Evolutionary conservation across 1,140 invertebrate species (phyloP).

Genomic region (Atta colombica): DNA sequence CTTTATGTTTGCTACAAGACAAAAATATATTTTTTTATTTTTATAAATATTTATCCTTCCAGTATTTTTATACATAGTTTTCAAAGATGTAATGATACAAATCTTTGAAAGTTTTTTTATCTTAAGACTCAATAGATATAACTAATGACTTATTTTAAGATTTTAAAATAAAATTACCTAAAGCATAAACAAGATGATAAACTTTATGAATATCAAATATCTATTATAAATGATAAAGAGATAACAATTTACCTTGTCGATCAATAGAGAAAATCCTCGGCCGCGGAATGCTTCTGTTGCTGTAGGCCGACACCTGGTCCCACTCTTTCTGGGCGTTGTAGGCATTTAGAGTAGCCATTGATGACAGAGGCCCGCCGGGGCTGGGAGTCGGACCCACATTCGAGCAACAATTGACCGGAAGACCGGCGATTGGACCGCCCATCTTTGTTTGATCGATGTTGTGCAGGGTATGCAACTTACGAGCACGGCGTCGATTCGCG

Average conservation of each 20-base stretch:
- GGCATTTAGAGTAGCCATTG: constrained; percentile 92
- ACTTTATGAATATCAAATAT: not conserved
- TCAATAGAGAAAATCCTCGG: constrained; percentile 93
- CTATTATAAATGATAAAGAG: not conserved
- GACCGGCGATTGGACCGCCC: constrained; percentile 90
- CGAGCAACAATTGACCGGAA: constrained; percentile 92
- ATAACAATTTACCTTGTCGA: constrained; percentile 86
- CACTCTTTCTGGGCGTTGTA: constrained; percentile 95
- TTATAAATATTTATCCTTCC: not conserved
- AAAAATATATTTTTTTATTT: not conserved
- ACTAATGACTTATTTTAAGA: not conserved
- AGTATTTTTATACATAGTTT: not conserved
- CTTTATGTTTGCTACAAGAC: not conserved
- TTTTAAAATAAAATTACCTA: not conserved
- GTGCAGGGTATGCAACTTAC: constrained; percentile 92
- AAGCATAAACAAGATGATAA: not conserved
- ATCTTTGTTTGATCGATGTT: constrained; percentile 89
- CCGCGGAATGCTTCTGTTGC: constrained; percentile 95
- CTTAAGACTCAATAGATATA: not conserved
- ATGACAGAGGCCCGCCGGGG: constrained; percentile 92
- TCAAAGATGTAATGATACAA: not conserved
- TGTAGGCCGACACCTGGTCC: constrained; percentile 97
- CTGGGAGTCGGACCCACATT: constrained; percentile 90
- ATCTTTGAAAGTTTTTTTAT: not conserved
- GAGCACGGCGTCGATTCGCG: constrained; percentile 91